A percentile compares a stretch with the other conserved stretches of the same genome.
phyloP scores from a whole-genome alignment of 2,888 invertebrate genomes.

The Scaptomyza reducta region DNA sequence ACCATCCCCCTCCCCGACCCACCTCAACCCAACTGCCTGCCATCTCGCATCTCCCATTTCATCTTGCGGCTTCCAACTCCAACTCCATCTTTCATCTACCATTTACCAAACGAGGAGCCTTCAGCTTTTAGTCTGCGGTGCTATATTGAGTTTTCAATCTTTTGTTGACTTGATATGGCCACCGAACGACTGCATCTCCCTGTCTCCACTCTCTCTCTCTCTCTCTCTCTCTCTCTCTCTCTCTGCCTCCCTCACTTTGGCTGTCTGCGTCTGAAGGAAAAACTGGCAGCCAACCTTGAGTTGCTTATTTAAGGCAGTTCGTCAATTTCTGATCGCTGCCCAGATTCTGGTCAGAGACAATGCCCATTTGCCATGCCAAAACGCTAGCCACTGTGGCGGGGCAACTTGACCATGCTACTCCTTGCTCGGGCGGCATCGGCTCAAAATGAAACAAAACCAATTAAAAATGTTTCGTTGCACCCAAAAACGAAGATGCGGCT shows the following conservation, averaged over 20 bases:
- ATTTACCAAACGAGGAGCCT: conserved; percentile 38
- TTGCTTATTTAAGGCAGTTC: conserved; percentile 79
- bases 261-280: conserved; percentile 74
- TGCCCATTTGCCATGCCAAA: conserved; percentile 68
- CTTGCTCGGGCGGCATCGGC: conserved; percentile 61
- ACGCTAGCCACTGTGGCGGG: conserved; percentile 79
- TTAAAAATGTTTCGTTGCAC: conserved; percentile 81
- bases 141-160: conserved; percentile 82
- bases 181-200: conserved; percentile 66
- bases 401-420: conserved; percentile 11
- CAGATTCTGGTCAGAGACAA: conserved; percentile 57
- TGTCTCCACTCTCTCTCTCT: not conserved
- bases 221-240: not conserved
- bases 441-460: conserved; percentile 80
- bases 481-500: conserved; percentile 78
- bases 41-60: not conserved
- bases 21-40: conserved; percentile 1
- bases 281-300: conserved; percentile 80
- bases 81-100: conserved; percentile 58
- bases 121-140: conserved; percentile 54
- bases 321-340: conserved; percentile 57
- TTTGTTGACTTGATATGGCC: conserved; percentile 80
- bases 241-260: conserved; percentile 2
- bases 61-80: conserved; percentile 17
- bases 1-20: not conserved